These are phyloP conservation scores for Umimayanthus kanabou DNA, from an alignment of 92 coral and sea anemone genomes.

Conservation along the genomic window DNA sequence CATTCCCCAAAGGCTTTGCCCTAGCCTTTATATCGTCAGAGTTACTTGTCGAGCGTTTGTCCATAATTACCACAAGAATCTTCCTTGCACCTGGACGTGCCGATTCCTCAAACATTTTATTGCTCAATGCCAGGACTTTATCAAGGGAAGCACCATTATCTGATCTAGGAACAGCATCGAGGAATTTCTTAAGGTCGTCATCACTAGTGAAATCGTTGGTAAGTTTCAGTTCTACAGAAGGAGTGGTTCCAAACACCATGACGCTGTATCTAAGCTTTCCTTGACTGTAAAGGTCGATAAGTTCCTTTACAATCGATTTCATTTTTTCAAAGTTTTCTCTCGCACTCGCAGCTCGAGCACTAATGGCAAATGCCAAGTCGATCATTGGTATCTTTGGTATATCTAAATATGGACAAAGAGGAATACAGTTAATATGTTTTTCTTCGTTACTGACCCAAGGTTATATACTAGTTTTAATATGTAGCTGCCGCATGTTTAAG, in stretches of 20 bases:
- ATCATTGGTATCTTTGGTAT: constrained; percentile 51
- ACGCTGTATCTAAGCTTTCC: constrained; percentile 71
- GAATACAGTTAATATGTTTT: too few relatives aligned
- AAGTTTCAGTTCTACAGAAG: constrained; percentile 51
- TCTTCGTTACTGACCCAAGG: too few relatives aligned
- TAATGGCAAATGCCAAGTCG: constrained; percentile 73
- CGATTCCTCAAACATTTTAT: constrained; percentile 62
- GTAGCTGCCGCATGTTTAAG: too few relatives aligned
- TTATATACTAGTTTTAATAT: too few relatives aligned
- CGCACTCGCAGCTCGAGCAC: constrained; percentile 60
- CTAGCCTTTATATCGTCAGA: constrained; percentile 17
- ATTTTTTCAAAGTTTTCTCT: constrained; percentile 67
- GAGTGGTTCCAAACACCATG: constrained; percentile 60
- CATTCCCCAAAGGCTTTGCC: constrained; percentile 46
- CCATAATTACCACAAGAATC: constrained; percentile 67
- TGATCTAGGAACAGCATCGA: constrained; percentile 48
- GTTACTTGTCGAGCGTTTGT: constrained; percentile 48
- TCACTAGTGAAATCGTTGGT: constrained; percentile 29
- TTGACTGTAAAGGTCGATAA: constrained; percentile 64
- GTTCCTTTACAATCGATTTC: constrained; percentile 64
- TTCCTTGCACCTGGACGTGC: constrained; percentile 69
- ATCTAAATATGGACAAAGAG: constrained; percentile 2
- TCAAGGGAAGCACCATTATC: constrained; percentile 70
- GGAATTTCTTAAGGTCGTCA: constrained; percentile 53
- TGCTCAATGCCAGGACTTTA: constrained; percentile 55